phyloP scores from a whole-genome alignment of 1,140 invertebrate genomes.

The Bombus impatiens region DNA sequence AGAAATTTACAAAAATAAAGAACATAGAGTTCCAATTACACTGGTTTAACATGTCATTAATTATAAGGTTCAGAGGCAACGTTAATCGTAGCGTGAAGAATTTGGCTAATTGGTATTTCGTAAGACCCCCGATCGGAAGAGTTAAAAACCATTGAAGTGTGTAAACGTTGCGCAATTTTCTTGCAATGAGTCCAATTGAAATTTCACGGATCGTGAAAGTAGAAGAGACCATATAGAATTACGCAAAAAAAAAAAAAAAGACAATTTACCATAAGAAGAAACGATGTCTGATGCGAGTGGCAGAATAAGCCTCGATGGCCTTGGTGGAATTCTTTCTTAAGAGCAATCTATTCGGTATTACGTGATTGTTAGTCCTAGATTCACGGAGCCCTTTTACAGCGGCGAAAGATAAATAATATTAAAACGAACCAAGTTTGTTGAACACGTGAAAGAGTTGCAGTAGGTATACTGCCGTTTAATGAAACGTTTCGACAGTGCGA shows the following conservation, averaged over 20 bases:
- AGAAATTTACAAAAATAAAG: too few relatives aligned
- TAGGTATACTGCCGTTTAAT: not conserved
- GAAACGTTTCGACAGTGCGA: not conserved
- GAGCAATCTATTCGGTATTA: not conserved
- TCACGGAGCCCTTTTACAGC: not conserved
- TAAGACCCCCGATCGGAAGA: not conserved
- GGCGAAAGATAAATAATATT: not conserved
- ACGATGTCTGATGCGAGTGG: not conserved
- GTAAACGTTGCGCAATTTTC: not conserved
- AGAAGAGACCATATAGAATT: not conserved
- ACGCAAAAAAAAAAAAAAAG: not conserved
- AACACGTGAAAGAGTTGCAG: not conserved
- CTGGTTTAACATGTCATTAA: not conserved
- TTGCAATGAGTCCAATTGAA: not conserved
- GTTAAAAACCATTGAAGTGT: not conserved
- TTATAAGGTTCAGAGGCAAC: not conserved
- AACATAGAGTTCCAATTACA: too few relatives aligned
- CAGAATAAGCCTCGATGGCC: not conserved
- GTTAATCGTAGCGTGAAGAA: too few relatives aligned
- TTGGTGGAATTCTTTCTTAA: conserved; percentile 18
- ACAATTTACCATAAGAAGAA: not conserved
- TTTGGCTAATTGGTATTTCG: not conserved
- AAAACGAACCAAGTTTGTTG: not conserved
- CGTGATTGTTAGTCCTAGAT: not conserved
- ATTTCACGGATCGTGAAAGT: too few relatives aligned